phyloP scores from a whole-genome alignment of 2,888 invertebrate genomes.

The Mantis religiosa region DNA sequence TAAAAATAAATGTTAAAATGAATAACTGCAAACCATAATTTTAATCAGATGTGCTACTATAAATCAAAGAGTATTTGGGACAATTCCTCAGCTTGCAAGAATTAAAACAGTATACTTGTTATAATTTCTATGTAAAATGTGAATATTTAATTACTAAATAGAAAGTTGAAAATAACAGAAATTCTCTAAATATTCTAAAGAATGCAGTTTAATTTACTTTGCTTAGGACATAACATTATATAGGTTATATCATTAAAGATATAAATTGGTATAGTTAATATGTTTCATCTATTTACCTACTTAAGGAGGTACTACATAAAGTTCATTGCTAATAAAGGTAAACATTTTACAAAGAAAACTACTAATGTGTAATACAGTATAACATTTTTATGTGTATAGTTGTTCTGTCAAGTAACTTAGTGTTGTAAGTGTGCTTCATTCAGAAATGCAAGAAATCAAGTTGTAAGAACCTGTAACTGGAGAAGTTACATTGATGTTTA shows the following conservation, averaged over 20 bases:
- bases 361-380: not conserved
- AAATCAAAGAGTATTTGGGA: too few species aligned
- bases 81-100: too few species aligned
- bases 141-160: too few species aligned
- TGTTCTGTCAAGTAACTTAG: not conserved
- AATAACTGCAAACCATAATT: too few species aligned
- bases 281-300: not conserved
- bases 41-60: too few species aligned
- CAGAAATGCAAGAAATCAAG: too few species aligned
- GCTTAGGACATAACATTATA: not conserved
- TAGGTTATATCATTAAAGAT: not conserved
- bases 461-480: too few species aligned
- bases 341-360: not conserved
- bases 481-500: too few species aligned
- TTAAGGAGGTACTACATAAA: not conserved
- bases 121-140: too few species aligned
- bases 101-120: too few species aligned
- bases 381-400: not conserved
- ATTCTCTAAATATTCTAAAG: not conserved
- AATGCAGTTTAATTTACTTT: not conserved
- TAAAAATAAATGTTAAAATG: too few species aligned
- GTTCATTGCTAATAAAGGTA: not conserved
- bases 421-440: not conserved
- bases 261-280: not conserved
- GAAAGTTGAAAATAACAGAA: too few species aligned